Conservation (phyloP, 1,140 invertebrate genomes). For the Wiebesia pumilae region DNA sequence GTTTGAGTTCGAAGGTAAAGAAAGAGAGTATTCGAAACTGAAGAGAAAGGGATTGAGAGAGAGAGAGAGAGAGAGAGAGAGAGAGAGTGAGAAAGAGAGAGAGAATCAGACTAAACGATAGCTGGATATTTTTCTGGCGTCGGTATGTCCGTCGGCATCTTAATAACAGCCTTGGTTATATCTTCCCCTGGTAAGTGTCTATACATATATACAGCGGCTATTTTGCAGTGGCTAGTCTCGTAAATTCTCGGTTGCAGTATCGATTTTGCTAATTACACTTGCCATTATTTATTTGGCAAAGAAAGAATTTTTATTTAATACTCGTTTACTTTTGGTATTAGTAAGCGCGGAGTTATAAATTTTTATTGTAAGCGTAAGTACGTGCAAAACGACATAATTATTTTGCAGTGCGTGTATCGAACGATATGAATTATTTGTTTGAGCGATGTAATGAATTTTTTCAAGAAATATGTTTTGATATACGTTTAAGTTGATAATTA, state of each 20-base stretch:
- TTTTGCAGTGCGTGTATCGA: background rate
- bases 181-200: background rate
- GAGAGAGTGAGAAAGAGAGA: background rate
- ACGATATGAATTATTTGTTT: background rate
- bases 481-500: background rate
- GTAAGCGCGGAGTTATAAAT: background rate
- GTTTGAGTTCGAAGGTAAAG: background rate
- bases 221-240: background rate
- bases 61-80: background rate
- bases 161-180: slow-evolving; percentile 39
- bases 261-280: slow-evolving; percentile 35
- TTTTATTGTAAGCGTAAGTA: slow-evolving; percentile 1
- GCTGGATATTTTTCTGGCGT: slow-evolving; percentile 38
- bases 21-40: background rate
- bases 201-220: background rate
- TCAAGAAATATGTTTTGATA: background rate
- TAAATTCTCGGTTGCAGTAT: slow-evolving; percentile 25
- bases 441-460: background rate
- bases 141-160: slow-evolving; percentile 41
- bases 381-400: background rate
- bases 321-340: background rate
- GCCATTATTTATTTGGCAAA: slow-evolving; percentile 42
- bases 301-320: slow-evolving; percentile 27
- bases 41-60: background rate
- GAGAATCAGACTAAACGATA: background rate